Conservation (phyloP, 2,797 vertebrate genomes). For the Channa striata region DNA sequence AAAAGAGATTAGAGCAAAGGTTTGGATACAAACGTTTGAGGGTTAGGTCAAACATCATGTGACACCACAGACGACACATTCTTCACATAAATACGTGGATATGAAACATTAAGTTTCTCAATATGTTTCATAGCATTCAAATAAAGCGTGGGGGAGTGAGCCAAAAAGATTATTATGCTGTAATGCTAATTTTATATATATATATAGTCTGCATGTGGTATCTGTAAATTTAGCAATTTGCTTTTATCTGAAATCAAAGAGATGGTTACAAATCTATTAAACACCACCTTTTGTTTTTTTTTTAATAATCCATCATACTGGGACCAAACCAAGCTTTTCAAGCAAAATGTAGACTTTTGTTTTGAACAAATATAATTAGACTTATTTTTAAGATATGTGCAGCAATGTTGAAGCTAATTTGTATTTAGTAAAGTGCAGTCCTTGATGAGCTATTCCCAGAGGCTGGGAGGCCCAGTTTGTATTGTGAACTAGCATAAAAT, state of each 20-base stretch:
- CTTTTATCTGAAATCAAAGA: slow-evolving; percentile 86
- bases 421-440: slow-evolving; percentile 86
- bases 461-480: slow-evolving; percentile 81
- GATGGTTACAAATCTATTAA: slow-evolving; percentile 77
- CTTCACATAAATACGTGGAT: slow-evolving; percentile 15
- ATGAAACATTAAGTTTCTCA: slow-evolving; percentile 22
- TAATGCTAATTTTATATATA: slow-evolving; percentile 44
- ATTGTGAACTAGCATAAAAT: slow-evolving; percentile 85
- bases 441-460: slow-evolving; percentile 85
- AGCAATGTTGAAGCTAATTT: slow-evolving; percentile 84
- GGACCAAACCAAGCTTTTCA: slow-evolving; percentile 77
- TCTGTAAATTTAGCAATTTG: slow-evolving; percentile 74
- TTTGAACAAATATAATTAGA: slow-evolving; percentile 87
- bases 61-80: slow-evolving; percentile 25
- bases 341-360: slow-evolving; percentile 84
- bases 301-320: slow-evolving; percentile 80
- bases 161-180: slow-evolving; percentile 48
- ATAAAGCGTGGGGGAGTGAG: slow-evolving; percentile 35
- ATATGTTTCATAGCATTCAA: slow-evolving; percentile 54
- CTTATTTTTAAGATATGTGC: slow-evolving; percentile 78
- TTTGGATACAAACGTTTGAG: slow-evolving; percentile 42
- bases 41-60: slow-evolving; percentile 41
- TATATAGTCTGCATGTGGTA: slow-evolving; percentile 54
- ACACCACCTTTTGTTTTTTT: slow-evolving; percentile 78
- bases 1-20: slow-evolving; percentile 62